phyloP scores from a whole-genome alignment of 2,888 invertebrate genomes.

The Drosophila pegasa region DNA sequence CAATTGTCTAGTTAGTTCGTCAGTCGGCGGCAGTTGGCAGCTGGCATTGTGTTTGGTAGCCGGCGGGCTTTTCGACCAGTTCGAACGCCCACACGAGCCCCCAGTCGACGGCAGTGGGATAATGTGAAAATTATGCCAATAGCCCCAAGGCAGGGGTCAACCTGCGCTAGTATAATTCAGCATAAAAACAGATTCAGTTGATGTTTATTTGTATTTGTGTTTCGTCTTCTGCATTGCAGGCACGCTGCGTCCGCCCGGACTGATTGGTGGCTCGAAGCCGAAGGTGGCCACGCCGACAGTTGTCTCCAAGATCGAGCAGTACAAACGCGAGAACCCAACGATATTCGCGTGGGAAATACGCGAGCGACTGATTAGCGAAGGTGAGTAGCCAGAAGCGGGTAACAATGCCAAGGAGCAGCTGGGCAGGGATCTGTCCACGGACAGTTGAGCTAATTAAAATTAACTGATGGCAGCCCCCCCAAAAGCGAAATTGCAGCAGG shows the following conservation, averaged over 20 bases:
- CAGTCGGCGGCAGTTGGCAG: slow-evolving; percentile 28
- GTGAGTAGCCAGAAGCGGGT: slow-evolving; percentile 86
- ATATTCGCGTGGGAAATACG: slow-evolving; percentile 99
- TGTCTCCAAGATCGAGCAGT: slow-evolving; percentile 98
- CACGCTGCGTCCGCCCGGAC: slow-evolving; percentile 94
- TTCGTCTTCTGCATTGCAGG: slow-evolving; percentile 87
- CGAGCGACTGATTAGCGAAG: slow-evolving; percentile 97
- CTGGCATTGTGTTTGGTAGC: slow-evolving; percentile 23
- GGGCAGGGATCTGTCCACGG: slow-evolving; percentile 2
- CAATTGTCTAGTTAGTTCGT: slow-evolving; percentile 71
- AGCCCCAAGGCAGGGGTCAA: slow-evolving; percentile 37
- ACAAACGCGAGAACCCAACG: slow-evolving; percentile 98
- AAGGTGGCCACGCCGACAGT: slow-evolving; percentile 99
- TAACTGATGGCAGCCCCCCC: slow-evolving; percentile 76
- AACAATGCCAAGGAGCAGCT: slow-evolving; percentile 41
- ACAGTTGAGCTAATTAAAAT: slow-evolving; percentile 66
- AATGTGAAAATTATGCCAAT: slow-evolving; percentile 71
- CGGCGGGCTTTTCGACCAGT: slow-evolving; percentile 68
- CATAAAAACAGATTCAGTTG: slow-evolving; percentile 15
- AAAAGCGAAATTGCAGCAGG: slow-evolving; percentile 71
- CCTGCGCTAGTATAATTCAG: neutral
- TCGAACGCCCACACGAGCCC: slow-evolving; percentile 65
- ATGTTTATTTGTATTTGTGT: neutral
- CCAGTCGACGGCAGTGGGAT: slow-evolving; percentile 45
- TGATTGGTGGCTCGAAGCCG: slow-evolving; percentile 98